A percentile compares a stretch with the other conserved stretches of the same genome.
Conservation (phyloP, 2,113 vertebrate species). For the Sphyrna mokarran region DNA sequence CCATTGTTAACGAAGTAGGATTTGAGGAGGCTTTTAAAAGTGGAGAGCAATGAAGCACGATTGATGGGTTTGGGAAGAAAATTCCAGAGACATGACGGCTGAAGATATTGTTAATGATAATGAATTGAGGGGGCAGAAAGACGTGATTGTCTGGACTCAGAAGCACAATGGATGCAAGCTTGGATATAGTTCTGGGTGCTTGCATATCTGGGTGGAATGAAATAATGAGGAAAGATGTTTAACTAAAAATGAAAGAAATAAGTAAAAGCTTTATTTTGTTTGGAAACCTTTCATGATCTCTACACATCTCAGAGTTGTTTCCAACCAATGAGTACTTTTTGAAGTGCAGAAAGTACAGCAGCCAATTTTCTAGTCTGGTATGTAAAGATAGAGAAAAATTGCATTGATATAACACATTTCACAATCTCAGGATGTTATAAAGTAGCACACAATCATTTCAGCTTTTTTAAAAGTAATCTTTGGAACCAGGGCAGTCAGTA, state of each 20-base stretch:
- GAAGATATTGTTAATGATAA: background rate
- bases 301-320: background rate
- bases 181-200: background rate
- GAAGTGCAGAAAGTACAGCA: background rate
- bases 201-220: background rate
- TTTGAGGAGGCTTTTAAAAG: background rate
- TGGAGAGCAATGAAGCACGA: background rate
- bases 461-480: background rate
- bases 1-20: constrained; percentile 16
- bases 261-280: background rate
- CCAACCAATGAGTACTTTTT: background rate
- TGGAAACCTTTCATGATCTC: background rate
- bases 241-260: background rate
- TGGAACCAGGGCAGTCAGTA: background rate
- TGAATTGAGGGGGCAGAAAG: background rate
- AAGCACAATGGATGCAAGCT: background rate
- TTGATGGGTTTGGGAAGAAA: background rate
- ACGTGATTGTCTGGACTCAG: background rate
- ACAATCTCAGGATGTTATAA: background rate
- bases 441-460: background rate
- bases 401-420: background rate
- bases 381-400: background rate
- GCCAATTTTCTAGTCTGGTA: background rate
- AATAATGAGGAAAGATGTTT: background rate
- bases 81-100: background rate